These are phyloP conservation scores for Aplysina aerophoba DNA, from an alignment of 37 sponge, comb jelly and placozoan species.

Conservation along the genomic window DNA sequence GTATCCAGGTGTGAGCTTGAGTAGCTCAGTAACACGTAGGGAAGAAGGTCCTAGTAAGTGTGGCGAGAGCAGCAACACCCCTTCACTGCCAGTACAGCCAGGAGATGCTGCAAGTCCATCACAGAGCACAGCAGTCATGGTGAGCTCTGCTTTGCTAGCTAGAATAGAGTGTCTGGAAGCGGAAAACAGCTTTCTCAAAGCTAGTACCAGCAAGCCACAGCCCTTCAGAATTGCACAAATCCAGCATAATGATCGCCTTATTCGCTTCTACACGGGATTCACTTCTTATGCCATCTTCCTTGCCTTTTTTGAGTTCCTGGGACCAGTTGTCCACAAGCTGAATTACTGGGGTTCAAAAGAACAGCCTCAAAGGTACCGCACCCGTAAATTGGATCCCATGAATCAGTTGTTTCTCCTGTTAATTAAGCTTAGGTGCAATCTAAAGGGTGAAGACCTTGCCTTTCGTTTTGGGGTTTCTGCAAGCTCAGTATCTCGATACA, in stretches of 20 bases:
- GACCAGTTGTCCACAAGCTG: slow-evolving; percentile 43
- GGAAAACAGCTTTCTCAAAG: slow-evolving; percentile 10
- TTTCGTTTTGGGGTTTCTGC: slow-evolving; percentile 47
- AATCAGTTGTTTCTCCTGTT: slow-evolving; percentile 40
- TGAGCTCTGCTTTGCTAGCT: slow-evolving; percentile 33
- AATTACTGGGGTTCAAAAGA: slow-evolving; percentile 50
- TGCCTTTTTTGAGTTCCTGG: slow-evolving; percentile 49
- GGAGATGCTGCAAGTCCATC: too few relatives aligned
- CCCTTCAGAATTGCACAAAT: slow-evolving; percentile 41
- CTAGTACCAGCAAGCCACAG: background rate
- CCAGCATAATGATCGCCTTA: slow-evolving; percentile 31
- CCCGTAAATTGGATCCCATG: slow-evolving; percentile 35
- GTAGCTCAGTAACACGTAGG: background rate
- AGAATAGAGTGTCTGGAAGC: slow-evolving; percentile 45
- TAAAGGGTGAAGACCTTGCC: slow-evolving; percentile 38
- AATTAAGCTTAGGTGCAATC: slow-evolving; percentile 37
- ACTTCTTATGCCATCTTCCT: slow-evolving; percentile 25
- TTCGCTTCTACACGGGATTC: slow-evolving; percentile 43
- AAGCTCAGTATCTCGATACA: slow-evolving; percentile 16
- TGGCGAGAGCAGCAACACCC: background rate
- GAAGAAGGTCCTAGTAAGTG: background rate
- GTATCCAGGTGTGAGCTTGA: background rate
- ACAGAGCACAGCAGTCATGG: background rate
- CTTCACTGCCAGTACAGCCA: background rate
- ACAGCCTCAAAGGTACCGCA: background rate